Evolutionary conservation across 2,113 vertebrate genomes (phyloP), one percentile per base, ranked within the genome.

Genomic region (Podiceps cristatus): DNA sequence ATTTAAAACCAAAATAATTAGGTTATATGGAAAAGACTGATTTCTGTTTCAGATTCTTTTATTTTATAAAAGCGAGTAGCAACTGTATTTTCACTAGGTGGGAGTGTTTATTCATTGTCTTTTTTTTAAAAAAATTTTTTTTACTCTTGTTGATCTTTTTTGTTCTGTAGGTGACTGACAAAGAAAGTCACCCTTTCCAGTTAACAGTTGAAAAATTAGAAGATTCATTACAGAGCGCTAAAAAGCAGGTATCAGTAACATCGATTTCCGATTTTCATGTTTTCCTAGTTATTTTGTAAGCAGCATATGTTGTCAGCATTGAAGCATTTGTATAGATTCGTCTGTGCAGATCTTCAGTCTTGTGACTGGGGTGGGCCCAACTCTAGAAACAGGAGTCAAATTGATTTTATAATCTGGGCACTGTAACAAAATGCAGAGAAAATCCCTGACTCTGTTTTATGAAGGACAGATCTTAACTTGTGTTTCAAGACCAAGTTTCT

Each of bases 191-290:
- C 10, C 53, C 95, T 66, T 97, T 97, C 85, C 85, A 91, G 35
- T 63, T 94, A 91, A 95, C 85, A 45, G 52, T 0, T 87, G 87
- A 92, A 96, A 96, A 97, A 96, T 88, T 91, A 63, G 94, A 97
- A 94, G 55, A 60, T 3, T 20, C 77, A 2, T 74, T 95, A 50
- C 62, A 88, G 71, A 64, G 49, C 74, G 90, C 73, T 50, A 93
- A 74, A 79, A 86, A 95, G 27, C 62, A 95, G 72, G 49, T 94
- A 90, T 31, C 13, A 52, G 2, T 79, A 69, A n/a, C 47, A 68
- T 3, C 49, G 20, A 77, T 37, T 50, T 66, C 28, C 5, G 4
- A 29, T 84, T 44, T 84, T 81, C 20, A 12, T 35, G 20, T 72
- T 91, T 88, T 79, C 29, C n/a, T 76, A 10, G 25, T 75, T 88